A percentile compares a stretch with the other conserved stretches of the same genome.
Conservation (phyloP, 2,888 invertebrate species). For the Tiphia femorata region DNA sequence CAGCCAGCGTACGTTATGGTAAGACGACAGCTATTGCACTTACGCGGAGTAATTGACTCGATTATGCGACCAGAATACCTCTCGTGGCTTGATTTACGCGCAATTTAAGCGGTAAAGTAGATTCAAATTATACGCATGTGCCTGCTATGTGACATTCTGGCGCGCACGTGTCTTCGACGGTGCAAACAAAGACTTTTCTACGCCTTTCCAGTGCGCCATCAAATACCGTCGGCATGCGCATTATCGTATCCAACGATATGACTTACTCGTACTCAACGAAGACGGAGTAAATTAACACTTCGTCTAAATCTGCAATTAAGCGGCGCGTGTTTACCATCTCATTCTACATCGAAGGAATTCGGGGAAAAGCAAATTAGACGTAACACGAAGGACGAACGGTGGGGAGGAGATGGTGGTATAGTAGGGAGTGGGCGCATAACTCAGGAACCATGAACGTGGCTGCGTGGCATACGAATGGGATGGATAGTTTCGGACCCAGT, state of each 20-base stretch:
- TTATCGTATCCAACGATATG: no score
- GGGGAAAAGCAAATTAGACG: constrained; percentile 34
- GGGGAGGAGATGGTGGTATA: no score
- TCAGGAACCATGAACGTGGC: constrained; percentile 34
- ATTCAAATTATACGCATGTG: constrained; percentile 16
- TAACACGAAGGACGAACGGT: constrained; percentile 29
- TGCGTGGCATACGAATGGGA: constrained; percentile 1
- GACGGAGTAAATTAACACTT: no score
- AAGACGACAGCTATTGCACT: constrained; percentile 25
- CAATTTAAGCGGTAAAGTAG: constrained; percentile 8
- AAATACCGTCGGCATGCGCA: no score
- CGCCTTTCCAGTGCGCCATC: no score
- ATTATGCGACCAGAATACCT: no score
- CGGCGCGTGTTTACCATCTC: constrained; percentile 1
- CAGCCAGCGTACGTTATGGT: constrained; percentile 10
- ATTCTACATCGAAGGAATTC: constrained; percentile 27
- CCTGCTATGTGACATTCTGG: no score
- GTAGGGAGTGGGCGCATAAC: constrained; percentile 44
- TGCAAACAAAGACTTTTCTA: no score
- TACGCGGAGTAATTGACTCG: constrained; percentile 27
- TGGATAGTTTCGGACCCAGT: constrained; percentile 34
- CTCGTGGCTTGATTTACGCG: constrained; percentile 15
- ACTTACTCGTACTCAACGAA: no score
- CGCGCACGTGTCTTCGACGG: no score
- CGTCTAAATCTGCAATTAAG: constrained; percentile 1